Evolutionary conservation across 35 echinoderm and acorn worm genomes (phyloP).

Genomic region (Amphiura filiformis): DNA sequence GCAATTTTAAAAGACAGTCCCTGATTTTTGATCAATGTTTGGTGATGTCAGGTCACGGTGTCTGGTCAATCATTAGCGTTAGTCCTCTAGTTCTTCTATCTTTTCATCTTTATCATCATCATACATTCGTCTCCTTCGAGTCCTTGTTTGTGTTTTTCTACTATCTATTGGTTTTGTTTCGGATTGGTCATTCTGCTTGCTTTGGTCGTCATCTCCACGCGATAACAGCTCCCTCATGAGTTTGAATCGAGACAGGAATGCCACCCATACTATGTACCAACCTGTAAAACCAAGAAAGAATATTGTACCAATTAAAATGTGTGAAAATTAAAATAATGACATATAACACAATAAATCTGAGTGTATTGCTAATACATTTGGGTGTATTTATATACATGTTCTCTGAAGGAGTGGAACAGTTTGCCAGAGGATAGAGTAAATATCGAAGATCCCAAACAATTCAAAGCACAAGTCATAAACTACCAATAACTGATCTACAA

Average conservation of each 20-base stretch:
- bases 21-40: too few species aligned
- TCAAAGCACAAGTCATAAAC: too few species aligned
- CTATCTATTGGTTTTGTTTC: neutral
- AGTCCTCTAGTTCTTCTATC: too few species aligned
- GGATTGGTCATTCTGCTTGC: neutral
- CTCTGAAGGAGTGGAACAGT: too few species aligned
- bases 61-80: too few species aligned
- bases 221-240: constrained; percentile 75
- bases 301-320: neutral
- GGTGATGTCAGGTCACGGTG: too few species aligned
- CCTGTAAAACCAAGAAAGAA: constrained; percentile 29
- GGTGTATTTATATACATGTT: neutral
- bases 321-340: neutral
- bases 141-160: neutral
- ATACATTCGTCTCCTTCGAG: neutral
- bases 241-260: constrained; percentile 80
- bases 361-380: too few species aligned
- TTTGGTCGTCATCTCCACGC: constrained; percentile 15
- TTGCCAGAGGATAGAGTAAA: neutral
- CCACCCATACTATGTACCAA: constrained; percentile 87
- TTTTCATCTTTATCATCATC: neutral
- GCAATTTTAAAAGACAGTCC: too few species aligned
- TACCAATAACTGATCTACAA: too few species aligned
- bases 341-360: too few species aligned
- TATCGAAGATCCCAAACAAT: neutral